These are phyloP conservation scores for Labrus mixtus DNA, from an alignment of 2,113 vertebrate genomes.

Conservation along the genomic window DNA sequence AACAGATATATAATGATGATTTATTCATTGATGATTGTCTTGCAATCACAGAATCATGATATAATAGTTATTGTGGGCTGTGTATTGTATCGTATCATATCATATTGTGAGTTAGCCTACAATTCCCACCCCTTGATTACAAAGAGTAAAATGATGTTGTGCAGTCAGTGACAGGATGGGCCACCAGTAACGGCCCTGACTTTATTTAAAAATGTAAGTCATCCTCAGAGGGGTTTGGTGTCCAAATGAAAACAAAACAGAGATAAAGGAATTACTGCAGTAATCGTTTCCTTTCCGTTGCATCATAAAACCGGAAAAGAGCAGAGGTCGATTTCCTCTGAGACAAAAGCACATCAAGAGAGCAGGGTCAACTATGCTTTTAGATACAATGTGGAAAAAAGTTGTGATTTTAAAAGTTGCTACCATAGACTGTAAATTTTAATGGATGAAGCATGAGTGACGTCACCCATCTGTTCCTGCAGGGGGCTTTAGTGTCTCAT, in stretches of 20 bases:
- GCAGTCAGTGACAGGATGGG: constrained; percentile 3
- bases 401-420: background rate
- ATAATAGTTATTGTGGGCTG: too few relatives aligned
- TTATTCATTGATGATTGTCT: too few relatives aligned
- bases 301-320: constrained; percentile 16
- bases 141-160: background rate
- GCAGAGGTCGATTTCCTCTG: background rate
- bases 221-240: constrained; percentile 7
- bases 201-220: constrained; percentile 4
- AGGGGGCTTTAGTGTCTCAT: too few relatives aligned
- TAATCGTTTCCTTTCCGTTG: background rate
- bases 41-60: too few relatives aligned
- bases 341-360: background rate
- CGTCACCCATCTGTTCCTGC: too few relatives aligned
- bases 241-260: constrained; percentile 6
- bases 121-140: too few relatives aligned
- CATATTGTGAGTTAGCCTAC: too few relatives aligned
- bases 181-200: background rate
- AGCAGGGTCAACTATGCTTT: background rate
- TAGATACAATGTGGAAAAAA: background rate
- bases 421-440: too few relatives aligned
- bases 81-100: too few relatives aligned
- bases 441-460: too few relatives aligned
- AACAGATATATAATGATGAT: too few relatives aligned
- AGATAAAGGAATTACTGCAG: constrained; percentile 15